Percentiles rank a stretch among this genome's conserved stretches.
Conservation (phyloP, 2,797 vertebrate species). For the Sparus aurata region DNA sequence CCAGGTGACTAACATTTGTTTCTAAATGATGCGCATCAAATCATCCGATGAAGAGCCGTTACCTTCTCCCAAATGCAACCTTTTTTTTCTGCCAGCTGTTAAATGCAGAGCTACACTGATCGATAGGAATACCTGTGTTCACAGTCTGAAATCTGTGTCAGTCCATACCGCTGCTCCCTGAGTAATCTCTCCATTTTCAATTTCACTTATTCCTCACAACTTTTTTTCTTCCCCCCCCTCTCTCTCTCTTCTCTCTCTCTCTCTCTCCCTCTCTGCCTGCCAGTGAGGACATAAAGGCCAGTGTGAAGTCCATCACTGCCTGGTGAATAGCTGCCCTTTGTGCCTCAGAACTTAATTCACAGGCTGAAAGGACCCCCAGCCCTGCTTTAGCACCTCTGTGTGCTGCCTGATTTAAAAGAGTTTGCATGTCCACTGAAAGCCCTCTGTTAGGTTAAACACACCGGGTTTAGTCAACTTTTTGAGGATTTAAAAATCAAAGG, state of each 20-base stretch:
- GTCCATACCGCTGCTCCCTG: slow-evolving; percentile 21
- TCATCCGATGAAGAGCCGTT: neutral
- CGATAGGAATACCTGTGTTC: neutral
- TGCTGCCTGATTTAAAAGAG: slow-evolving; percentile 79
- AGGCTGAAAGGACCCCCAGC: slow-evolving; percentile 76
- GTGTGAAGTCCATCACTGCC: slow-evolving; percentile 83
- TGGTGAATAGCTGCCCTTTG: slow-evolving; percentile 83
- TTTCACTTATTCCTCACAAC: slow-evolving; percentile 53
- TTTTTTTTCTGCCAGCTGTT: slow-evolving; percentile 39
- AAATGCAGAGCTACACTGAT: slow-evolving; percentile 41
- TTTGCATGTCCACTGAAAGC: slow-evolving; percentile 57
- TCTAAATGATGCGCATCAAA: neutral
- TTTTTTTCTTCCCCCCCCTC: slow-evolving; percentile 27
- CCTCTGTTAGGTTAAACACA: slow-evolving; percentile 44
- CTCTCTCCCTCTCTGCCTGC: slow-evolving; percentile 56
- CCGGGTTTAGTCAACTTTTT: slow-evolving; percentile 30
- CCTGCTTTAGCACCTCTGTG: slow-evolving; percentile 73
- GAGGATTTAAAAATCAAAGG: slow-evolving; percentile 29
- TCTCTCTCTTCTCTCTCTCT: slow-evolving; percentile 39
- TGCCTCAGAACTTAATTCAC: slow-evolving; percentile 84
- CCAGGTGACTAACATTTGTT: neutral
- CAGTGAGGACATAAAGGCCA: slow-evolving; percentile 78
- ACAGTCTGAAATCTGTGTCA: slow-evolving; percentile 30
- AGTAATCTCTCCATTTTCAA: slow-evolving; percentile 53
- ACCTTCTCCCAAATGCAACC: slow-evolving; percentile 47